Percentiles rank a stretch among this genome's conserved stretches.
Evolutionary conservation across 1,140 invertebrate species (phyloP).

Genomic region (Danaus melanippus): DNA sequence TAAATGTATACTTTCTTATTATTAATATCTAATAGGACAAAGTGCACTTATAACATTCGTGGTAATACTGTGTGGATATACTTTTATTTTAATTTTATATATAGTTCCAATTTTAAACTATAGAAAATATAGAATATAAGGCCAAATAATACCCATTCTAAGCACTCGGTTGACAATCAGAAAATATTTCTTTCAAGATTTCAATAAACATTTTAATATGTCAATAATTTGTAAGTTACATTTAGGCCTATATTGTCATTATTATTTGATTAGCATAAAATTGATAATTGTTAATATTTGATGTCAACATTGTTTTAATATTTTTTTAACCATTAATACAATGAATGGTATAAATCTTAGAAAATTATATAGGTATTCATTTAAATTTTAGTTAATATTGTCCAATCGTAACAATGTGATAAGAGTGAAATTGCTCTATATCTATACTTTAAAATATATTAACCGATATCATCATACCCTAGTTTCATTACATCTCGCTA

Average conservation of each 20-base stretch:
- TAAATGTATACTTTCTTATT: conserved; percentile 10
- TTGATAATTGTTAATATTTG: conserved; percentile 10
- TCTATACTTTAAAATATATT: conserved; percentile 39
- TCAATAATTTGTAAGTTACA: conserved; percentile 13
- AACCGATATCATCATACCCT: conserved; percentile 23
- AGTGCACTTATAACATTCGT: conserved; percentile 39
- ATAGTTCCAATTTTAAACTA: conserved; percentile 41
- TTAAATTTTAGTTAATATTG: conserved; percentile 38
- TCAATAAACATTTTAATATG: conserved; percentile 18
- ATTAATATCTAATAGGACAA: conserved; percentile 18
- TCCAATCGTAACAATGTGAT: conserved; percentile 42
- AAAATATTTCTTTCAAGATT: conserved; percentile 16
- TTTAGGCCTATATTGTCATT: conserved; percentile 30
- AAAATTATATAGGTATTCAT: conserved; percentile 25
- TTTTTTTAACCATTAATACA: conserved; percentile 25
- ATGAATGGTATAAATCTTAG: conserved; percentile 29
- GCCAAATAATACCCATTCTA: conserved; percentile 20
- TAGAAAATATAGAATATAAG: conserved; percentile 28
- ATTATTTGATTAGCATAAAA: conserved; percentile 13
- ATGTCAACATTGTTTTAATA: conserved; percentile 9
- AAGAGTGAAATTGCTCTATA: conserved; percentile 25
- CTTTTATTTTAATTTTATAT: conserved; percentile 24
- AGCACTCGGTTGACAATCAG: conserved; percentile 16
- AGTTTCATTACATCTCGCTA: conserved; percentile 33
- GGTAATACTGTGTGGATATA: conserved; percentile 37